Conservation (phyloP, 2,113 vertebrate genomes). For the Chamaetylas fuelleborni region DNA sequence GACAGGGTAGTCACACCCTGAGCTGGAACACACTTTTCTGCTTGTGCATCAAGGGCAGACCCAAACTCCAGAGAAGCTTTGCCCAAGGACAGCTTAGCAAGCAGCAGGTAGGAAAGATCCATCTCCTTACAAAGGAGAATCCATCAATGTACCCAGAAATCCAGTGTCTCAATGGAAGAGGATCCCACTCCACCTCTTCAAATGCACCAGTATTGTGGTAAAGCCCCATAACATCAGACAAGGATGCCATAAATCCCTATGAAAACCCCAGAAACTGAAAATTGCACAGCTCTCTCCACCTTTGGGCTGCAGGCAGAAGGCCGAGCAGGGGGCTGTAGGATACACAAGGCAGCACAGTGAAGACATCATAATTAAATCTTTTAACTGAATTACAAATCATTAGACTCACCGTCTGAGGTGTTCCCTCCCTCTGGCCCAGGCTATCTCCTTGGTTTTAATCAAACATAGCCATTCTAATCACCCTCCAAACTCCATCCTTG, state of each 20-base stretch:
- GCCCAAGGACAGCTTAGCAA: not conserved
- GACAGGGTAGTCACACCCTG: not conserved
- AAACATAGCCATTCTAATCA: not conserved
- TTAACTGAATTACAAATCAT: constrained; percentile 31
- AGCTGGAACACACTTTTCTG: not conserved
- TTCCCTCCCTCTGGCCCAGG: not conserved
- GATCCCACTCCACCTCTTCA: not conserved
- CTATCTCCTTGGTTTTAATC: constrained; percentile 15
- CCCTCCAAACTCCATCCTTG: not conserved
- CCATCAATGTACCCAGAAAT: not conserved
- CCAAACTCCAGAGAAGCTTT: not conserved
- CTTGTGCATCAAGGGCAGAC: not conserved
- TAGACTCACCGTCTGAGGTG: not conserved
- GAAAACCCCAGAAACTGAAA: not conserved
- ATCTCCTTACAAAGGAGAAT: not conserved
- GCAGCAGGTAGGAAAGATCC: not conserved
- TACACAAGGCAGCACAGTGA: not conserved
- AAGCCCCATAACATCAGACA: rapidly evolving
- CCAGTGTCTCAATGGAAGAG: not conserved
- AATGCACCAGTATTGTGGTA: not conserved
- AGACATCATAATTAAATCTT: constrained; percentile 22
- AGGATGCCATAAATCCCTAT: not conserved
- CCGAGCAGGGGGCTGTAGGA: not conserved
- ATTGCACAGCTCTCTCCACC: not conserved
- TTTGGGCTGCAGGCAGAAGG: not conserved